Percentiles rank a stretch among this genome's conserved stretches.
phyloP scores from a whole-genome alignment of 2,888 invertebrate genomes.

The Odontomyia ornata region DNA sequence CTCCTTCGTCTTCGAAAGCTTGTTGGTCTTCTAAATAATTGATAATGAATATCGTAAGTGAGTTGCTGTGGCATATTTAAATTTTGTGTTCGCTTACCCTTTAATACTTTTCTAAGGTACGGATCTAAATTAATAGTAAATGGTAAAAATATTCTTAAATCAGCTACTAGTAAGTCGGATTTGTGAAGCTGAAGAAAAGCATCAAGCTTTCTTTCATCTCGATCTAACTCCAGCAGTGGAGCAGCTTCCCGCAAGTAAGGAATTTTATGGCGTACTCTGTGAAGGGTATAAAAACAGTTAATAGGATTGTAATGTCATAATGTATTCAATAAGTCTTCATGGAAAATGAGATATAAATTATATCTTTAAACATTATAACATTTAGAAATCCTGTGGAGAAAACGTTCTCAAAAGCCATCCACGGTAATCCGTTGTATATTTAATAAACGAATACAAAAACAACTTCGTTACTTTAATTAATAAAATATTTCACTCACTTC shows the following conservation, averaged over 20 bases:
- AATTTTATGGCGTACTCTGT: constrained; percentile 82
- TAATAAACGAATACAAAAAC: too few species aligned
- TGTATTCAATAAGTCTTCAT: too few species aligned
- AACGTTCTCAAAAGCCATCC: too few species aligned
- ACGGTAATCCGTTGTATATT: too few species aligned
- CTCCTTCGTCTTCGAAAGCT: constrained; percentile 70
- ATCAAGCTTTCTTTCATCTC: constrained; percentile 94
- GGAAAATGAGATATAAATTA: too few species aligned
- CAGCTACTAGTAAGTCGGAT: constrained; percentile 82
- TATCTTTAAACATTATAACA: too few species aligned
- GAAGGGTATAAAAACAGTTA: background rate
- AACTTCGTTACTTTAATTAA: too few species aligned
- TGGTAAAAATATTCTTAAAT: constrained; percentile 93
- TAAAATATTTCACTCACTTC: constrained; percentile 73
- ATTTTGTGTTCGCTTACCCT: constrained; percentile 71
- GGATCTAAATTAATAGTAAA: constrained; percentile 99
- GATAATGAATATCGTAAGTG: background rate
- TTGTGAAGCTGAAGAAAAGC: constrained; percentile 91
- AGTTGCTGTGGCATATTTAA: background rate
- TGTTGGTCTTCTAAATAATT: constrained; percentile 72
- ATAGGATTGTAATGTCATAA: too few species aligned
- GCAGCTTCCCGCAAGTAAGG: constrained; percentile 87
- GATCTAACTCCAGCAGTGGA: constrained; percentile 88
- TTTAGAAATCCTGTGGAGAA: too few species aligned
- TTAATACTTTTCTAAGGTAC: constrained; percentile 94